phyloP scores from a whole-genome alignment of 2,113 vertebrate species.

The Nematolebias whitei region DNA sequence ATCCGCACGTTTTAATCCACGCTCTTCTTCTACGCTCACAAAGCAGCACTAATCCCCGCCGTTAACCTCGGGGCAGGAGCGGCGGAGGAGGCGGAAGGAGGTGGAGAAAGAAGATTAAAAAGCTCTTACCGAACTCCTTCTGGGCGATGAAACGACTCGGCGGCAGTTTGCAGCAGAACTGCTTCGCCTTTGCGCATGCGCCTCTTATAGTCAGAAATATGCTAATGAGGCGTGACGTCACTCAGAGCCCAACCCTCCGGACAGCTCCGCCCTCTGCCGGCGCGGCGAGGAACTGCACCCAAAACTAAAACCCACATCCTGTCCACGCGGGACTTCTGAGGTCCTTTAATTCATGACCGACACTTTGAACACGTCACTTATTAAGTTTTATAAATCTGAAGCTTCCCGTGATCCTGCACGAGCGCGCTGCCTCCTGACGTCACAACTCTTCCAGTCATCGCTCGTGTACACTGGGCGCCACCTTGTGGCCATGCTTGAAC shows the following conservation, averaged over 20 bases:
- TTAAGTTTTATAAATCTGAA: background rate
- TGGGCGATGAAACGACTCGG: conserved; percentile 37
- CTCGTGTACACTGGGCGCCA: conserved; percentile 8
- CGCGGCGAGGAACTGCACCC: background rate
- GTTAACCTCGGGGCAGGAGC: no score
- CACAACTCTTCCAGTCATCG: background rate
- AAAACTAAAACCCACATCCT: background rate
- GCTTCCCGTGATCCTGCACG: no score
- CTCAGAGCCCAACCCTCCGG: background rate
- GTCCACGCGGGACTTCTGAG: no score
- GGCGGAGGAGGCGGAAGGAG: no score
- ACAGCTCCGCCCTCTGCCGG: conserved; percentile 26
- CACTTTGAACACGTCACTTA: background rate
- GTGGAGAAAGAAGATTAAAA: background rate
- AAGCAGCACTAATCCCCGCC: background rate
- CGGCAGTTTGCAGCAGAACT: conserved; percentile 71
- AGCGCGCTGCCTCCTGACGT: background rate
- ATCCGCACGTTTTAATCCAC: no score
- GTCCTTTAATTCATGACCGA: no score
- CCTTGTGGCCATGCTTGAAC: conserved; percentile 47
- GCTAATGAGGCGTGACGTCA: conserved; percentile 82
- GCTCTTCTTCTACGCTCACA: background rate
- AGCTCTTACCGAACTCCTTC: conserved; percentile 66
- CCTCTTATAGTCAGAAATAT: conserved; percentile 74
- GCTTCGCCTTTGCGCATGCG: conserved; percentile 61